Evolutionary conservation across 2,797 vertebrate genomes (phyloP).

Genomic region (Helicolenus hilgendorfi): DNA sequence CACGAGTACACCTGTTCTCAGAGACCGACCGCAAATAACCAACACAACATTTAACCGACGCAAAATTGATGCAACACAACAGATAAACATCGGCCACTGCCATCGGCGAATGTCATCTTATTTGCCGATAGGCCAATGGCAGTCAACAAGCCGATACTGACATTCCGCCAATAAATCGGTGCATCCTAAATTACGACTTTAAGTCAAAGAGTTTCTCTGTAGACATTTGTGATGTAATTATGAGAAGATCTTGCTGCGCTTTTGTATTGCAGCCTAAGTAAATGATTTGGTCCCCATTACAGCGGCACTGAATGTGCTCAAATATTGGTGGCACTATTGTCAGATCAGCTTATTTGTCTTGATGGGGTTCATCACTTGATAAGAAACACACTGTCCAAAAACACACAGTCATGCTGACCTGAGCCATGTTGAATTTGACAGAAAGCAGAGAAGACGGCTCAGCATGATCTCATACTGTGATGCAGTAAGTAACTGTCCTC

Average conservation of each 20-base stretch:
- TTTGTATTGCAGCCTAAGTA: not conserved
- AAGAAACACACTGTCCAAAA: constrained; percentile 14
- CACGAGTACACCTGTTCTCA: too few relatives aligned
- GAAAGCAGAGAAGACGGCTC: constrained; percentile 43
- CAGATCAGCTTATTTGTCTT: not conserved
- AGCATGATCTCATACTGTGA: constrained; percentile 56
- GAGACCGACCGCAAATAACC: too few relatives aligned
- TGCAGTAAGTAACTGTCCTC: constrained; percentile 22
- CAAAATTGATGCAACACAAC: too few relatives aligned
- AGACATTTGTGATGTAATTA: not conserved
- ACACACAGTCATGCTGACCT: not conserved
- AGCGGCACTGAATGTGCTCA: not conserved
- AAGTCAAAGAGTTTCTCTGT: not conserved
- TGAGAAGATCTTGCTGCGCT: not conserved
- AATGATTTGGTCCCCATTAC: not conserved
- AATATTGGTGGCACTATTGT: not conserved
- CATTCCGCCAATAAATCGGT: too few relatives aligned
- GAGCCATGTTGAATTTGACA: constrained; percentile 31
- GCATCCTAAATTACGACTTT: not conserved
- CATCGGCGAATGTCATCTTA: too few relatives aligned
- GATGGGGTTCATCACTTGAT: not conserved
- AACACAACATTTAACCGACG: too few relatives aligned
- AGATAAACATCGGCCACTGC: too few relatives aligned
- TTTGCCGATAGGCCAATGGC: too few relatives aligned
- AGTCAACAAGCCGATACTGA: too few relatives aligned